A percentile compares a stretch with the other conserved stretches of the same genome.
phyloP scores from a whole-genome alignment of 2,888 invertebrate species.

The Biston stratarius region DNA sequence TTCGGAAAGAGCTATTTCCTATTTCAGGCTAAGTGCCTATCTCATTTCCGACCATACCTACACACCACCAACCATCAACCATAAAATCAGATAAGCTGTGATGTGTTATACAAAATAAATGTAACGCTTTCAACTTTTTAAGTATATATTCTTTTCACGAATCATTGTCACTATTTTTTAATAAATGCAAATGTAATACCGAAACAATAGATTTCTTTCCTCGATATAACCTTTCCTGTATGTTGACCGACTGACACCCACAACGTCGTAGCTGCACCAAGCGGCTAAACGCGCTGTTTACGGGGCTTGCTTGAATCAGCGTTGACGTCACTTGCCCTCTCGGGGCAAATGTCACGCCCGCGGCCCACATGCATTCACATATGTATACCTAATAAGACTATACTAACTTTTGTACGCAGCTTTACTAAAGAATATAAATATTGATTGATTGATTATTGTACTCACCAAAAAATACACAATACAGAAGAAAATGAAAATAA shows the following conservation, averaged over 20 bases:
- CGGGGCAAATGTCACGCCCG: conserved; percentile 77
- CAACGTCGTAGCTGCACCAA: conserved; percentile 25
- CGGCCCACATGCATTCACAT: conserved; percentile 71
- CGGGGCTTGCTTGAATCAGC: conserved; percentile 57
- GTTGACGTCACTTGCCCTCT: conserved; percentile 72
- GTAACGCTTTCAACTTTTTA: no score
- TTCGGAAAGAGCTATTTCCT: no score
- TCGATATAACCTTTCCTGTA: conserved; percentile 6
- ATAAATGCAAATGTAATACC: neutral
- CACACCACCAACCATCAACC: no score
- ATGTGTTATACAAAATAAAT: no score
- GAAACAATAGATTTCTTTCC: conserved; percentile 2
- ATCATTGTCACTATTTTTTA: no score
- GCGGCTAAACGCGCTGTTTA: conserved; percentile 37
- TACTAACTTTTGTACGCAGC: neutral
- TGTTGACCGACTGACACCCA: conserved; percentile 21
- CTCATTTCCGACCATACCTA: no score
- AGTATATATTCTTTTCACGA: no score
- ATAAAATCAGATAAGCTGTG: no score
- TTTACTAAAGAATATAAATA: conserved; percentile 2
- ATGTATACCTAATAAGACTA: neutral
- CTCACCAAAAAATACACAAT: no score
- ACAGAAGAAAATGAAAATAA: no score
- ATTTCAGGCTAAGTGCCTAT: no score
- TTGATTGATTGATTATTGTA: no score